These are phyloP conservation scores for Sipha maydis DNA, from an alignment of 2,888 invertebrate species.

Conservation along the genomic window DNA sequence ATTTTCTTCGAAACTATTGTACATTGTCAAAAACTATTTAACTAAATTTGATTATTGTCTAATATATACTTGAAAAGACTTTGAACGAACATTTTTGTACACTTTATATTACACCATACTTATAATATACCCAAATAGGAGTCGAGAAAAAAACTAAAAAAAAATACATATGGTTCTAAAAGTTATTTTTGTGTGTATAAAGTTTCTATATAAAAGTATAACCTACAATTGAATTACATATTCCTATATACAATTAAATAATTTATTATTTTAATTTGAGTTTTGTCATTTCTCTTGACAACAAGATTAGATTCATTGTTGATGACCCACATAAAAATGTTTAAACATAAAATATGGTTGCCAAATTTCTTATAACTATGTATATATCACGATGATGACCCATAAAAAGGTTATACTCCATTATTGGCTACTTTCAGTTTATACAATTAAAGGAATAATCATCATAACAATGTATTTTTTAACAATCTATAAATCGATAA, in stretches of 20 bases:
- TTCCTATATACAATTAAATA: neutral
- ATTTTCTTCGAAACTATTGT: no score
- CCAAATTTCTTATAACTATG: conserved; percentile 34
- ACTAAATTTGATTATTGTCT: no score
- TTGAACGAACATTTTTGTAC: no score
- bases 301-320: conserved; percentile 9
- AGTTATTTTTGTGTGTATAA: neutral
- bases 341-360: conserved; percentile 37
- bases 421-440: conserved; percentile 3
- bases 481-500: neutral
- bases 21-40: no score
- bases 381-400: conserved; percentile 15
- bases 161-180: neutral
- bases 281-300: conserved; percentile 18
- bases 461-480: conserved; percentile 23
- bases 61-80: no score
- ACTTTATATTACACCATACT: neutral
- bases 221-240: neutral
- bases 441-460: conserved; percentile 15
- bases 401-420: conserved; percentile 46
- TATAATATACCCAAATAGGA: neutral
- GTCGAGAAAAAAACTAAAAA: neutral
- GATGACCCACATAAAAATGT: conserved; percentile 56
- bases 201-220: neutral
- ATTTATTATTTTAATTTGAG: neutral